Base-by-base conservation (phyloP, 2,113 vertebrate species). In the Micronycteris hirsuta region DNA sequence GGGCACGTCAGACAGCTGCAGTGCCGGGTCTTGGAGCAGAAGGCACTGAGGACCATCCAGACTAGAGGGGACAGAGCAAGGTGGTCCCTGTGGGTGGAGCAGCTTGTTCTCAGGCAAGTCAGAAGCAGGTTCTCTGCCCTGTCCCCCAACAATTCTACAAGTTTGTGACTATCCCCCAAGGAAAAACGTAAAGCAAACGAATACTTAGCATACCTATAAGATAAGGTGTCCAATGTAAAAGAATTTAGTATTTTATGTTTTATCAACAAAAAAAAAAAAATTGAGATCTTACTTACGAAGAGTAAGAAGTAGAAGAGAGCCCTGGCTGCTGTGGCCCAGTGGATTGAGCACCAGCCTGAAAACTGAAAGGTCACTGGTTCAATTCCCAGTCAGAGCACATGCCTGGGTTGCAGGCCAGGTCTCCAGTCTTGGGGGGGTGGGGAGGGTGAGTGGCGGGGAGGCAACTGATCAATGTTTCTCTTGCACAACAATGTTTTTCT, bases 1-100 rank as follows among this genome's bases (percentile, higher is more conserved):
- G 41, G 28, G 45, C 83, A 17, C 19, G 12, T 4, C 22, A 31
- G 65, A 28, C 63, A 20, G 47, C 65, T 15, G 26, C 47, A 7
- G 45, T 19, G n/a, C 11, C 3, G 10, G 41, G n/a, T 19, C 22
- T 6, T 2, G 0, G 82, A 56, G 81, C 17, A 8, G 28, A 0
- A 20, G 82, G 15, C 41, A 67, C 43, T 3, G 31, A 0, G 43
- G 33, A 9, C 61, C 13, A 14, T 26, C 13, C 1, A 33, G 61
- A 84, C 19, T 3, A 43, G 8, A 36, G 20, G 43, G 82, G 61
- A 26, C 43, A 19, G 4, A 33, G 73, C 9, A 17, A 76, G 73
- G 4, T 17, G 1, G 16, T 33, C 43, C 73, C 17, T 9, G 16
- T 20, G 45, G 73, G 47, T 31, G 9, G 31, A 77, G 74, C 28